A percentile compares a stretch with the other conserved stretches of the same genome.
These are phyloP conservation scores for Lichenostomus cassidix DNA, from an alignment of 2,113 vertebrate genomes.

Conservation along the genomic window DNA sequence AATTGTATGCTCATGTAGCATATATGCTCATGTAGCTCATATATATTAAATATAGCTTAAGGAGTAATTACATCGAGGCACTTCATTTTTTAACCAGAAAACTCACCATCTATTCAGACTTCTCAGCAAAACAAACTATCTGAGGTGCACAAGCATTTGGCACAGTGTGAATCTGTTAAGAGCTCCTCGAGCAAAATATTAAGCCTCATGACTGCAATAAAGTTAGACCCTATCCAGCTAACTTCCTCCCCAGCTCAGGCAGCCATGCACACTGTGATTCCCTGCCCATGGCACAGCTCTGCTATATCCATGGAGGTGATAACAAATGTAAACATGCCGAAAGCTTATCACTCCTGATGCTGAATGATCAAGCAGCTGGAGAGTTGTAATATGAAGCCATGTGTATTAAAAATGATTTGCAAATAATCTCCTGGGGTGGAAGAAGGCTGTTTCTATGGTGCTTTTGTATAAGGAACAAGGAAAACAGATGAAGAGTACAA, in stretches of 20 bases:
- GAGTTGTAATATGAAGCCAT: conserved; percentile 27
- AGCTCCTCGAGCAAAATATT: not conserved
- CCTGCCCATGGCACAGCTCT: not conserved
- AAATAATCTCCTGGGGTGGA: conserved; percentile 39
- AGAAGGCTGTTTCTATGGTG: conserved; percentile 51
- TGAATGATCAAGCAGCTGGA: conserved; percentile 36
- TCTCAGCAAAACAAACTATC: not conserved
- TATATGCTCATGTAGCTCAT: not conserved
- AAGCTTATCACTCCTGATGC: conserved; percentile 4
- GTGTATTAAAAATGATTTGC: not conserved
- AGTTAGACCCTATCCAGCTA: not conserved
- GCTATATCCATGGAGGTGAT: not conserved
- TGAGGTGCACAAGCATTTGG: not conserved
- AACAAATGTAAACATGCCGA: conserved; percentile 1
- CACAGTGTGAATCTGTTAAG: not conserved
- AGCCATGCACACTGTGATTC: not conserved
- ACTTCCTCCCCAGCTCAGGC: not conserved
- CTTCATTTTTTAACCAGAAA: not conserved
- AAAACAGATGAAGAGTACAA: conserved; percentile 9
- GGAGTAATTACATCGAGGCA: not conserved
- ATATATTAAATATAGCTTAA: not conserved
- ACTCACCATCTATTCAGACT: not conserved
- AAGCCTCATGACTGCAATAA: not conserved
- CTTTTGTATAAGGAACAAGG: conserved; percentile 24
- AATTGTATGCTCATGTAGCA: not conserved